Percentiles rank a stretch among this genome's conserved stretches.
Evolutionary conservation across 2,113 vertebrate genomes (phyloP).

Genomic region (Corvus moneduloides): DNA sequence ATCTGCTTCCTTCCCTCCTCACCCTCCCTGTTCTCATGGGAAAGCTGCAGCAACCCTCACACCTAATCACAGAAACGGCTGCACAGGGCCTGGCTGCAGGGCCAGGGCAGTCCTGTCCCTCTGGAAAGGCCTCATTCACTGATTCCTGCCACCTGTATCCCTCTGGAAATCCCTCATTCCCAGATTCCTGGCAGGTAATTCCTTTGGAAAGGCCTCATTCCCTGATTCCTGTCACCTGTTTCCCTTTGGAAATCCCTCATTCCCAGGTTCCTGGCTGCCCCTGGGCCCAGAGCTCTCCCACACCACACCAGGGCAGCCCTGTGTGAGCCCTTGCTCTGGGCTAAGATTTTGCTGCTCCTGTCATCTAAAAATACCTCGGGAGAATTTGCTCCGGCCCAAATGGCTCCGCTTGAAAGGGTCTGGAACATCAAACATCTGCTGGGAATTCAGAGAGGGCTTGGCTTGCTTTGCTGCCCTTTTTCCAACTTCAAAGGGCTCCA

Average conservation of each 20-base stretch:
- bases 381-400: constrained; percentile 4
- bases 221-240: too few relatives aligned
- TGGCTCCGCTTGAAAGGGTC: constrained; percentile 31
- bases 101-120: neutral
- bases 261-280: neutral
- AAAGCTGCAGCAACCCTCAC: constrained; percentile 19
- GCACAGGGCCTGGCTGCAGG: neutral
- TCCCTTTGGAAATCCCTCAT: neutral
- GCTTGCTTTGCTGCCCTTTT: neutral
- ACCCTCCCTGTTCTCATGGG: neutral
- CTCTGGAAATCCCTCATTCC: too few relatives aligned
- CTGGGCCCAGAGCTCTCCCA: neutral
- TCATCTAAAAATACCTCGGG: neutral
- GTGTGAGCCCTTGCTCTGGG: constrained; percentile 37
- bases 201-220: neutral
- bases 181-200: too few relatives aligned
- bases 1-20: neutral
- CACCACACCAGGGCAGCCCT: constrained; percentile 12
- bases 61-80: neutral
- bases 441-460: constrained; percentile 2
- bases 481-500: neutral
- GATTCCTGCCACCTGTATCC: too few relatives aligned
- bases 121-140: neutral
- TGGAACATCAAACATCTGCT: neutral
- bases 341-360: constrained; percentile 33